A percentile compares a stretch with the other conserved stretches of the same genome.
Evolutionary conservation across 92 coral and sea anemone genomes (phyloP).

Genomic region (Porites rus): DNA sequence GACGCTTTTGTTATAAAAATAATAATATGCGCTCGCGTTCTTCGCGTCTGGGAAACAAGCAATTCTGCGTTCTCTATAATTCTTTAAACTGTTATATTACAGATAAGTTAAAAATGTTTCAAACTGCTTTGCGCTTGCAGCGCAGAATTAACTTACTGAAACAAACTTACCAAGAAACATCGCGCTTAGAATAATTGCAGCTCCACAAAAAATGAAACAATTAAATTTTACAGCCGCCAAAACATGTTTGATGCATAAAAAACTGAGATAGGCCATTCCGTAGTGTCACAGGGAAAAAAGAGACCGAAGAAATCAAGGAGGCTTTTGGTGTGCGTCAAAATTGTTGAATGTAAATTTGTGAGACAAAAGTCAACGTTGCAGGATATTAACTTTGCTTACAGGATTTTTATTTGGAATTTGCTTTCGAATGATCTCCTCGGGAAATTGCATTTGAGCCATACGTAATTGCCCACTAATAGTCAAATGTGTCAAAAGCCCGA

Average conservation of each 20-base stretch:
- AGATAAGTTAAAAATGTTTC: not conserved
- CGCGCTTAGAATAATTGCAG: not conserved
- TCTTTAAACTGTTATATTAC: no score
- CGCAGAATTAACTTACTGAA: no score
- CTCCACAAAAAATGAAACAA: constrained; percentile 2
- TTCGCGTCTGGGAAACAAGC: no score
- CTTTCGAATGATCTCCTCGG: not conserved
- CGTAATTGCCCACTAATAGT: not conserved
- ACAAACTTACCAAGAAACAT: constrained; percentile 15
- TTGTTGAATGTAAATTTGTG: no score
- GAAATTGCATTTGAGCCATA: not conserved
- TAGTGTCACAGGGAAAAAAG: not conserved
- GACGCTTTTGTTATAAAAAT: no score
- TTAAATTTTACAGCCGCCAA: constrained; percentile 6
- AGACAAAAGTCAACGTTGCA: not conserved
- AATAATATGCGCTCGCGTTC: no score
- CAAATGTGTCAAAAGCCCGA: not conserved
- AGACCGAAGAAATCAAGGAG: not conserved
- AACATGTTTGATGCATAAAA: not conserved
- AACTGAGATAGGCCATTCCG: not conserved
- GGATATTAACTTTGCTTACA: not conserved
- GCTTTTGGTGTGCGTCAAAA: not conserved
- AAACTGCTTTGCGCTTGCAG: not conserved
- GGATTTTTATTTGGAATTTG: not conserved
- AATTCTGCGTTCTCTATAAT: no score